Base-by-base conservation (phyloP, 2,797 vertebrate species). In the Leptoclinus maculatus region DNA sequence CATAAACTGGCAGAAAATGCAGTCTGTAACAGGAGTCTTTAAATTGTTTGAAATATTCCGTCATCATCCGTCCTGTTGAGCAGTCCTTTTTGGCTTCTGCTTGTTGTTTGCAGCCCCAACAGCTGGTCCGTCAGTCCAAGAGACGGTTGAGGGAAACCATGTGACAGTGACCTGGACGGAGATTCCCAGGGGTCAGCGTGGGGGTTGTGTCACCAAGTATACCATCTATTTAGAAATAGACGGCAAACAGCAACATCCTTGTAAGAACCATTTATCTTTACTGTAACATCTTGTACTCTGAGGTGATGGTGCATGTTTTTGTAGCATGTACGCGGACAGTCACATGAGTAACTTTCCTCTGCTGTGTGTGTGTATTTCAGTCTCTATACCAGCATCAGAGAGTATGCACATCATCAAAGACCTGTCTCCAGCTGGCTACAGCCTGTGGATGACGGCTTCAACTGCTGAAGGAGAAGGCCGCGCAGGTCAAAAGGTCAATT, bases 181-280 rank as follows among this genome's bases (percentile, higher is more conserved):
- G 53, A 80, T 96, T 79, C 93, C 94, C 19, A 74, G 72, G 2
- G n/a, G 27, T 8, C 91, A 96, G 45, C 94, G 88, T 43, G 74
- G 87, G 78, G 97, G 97, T 49, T 99, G 98, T 80, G 87, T 97
- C 89, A 85, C 80, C 0, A 71, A 13, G 0, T 97, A 97, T 69
- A 96, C 45, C 5, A 76, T 98, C 57, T 96, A 97, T 80, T 73
- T 94, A 21, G n/a, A 83, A 38, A 36, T 71, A 45, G n/a, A 0
- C 39, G 14, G 2, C 0, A 34, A 51, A 73, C 0, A 51, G 8
- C 5, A 0, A 2, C 5, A 1, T 7, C 0, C 0, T 6, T 82
- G 92, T 94, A 79, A 90, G 91, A 68, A 56, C 2, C 36, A 3
- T 27, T 68, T 23, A 34, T 43, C 21, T 54, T 25, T 11, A 5